Evolutionary conservation across 2,888 invertebrate species (phyloP), one percentile per base, ranked within the genome.

Genomic region (Macrophya annulata): DNA sequence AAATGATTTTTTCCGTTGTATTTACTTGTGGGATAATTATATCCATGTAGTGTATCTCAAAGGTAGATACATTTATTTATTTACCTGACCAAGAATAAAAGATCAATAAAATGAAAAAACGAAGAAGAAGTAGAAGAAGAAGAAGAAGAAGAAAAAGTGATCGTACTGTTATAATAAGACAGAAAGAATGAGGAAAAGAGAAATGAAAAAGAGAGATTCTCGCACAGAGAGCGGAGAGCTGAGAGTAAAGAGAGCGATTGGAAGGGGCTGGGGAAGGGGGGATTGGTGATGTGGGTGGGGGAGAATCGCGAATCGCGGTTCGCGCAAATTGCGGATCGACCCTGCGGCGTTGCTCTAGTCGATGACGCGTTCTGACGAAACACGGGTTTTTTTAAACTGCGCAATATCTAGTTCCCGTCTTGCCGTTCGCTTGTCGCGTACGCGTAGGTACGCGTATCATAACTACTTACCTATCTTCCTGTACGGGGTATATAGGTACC

Each of bases 231-330:
- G 76, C 9, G 84, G 37, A 4, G 71, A 31, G 31, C 31, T 83
- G 15, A 9, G 40, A 62, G 43, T 31, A 72, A 5, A 25, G 65
- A 82, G 72, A 25, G 21, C 31, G 76, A 74, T n/a, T n/a, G n/a
- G n/a, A 40, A 45, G 71, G 76, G 48, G n/a, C 31, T 12, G 45
- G 74, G 45, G n/a, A n/a, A n/a, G n/a, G 21, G 48, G 45, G 3
- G 31, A 31, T 3, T 31, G 31, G 43, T 4, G 40, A 31, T 62
- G 68, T 51, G 84, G 76, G 43, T 51, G 74, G 68, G 65, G 84
- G 81, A 71, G 87, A 86, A 86, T 84, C 81, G 81, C 81, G 62
- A 76, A 21, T 55, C 77, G 84, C 83, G 86, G 85, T 86, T 84
- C 62, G 62, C 62, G 62, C 40, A 45, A 62, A 81, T 81, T 81